Evolutionary conservation across 2,888 invertebrate species (phyloP), one percentile per base, ranked within the genome.

Genomic region (Adelognathus sp.): DNA sequence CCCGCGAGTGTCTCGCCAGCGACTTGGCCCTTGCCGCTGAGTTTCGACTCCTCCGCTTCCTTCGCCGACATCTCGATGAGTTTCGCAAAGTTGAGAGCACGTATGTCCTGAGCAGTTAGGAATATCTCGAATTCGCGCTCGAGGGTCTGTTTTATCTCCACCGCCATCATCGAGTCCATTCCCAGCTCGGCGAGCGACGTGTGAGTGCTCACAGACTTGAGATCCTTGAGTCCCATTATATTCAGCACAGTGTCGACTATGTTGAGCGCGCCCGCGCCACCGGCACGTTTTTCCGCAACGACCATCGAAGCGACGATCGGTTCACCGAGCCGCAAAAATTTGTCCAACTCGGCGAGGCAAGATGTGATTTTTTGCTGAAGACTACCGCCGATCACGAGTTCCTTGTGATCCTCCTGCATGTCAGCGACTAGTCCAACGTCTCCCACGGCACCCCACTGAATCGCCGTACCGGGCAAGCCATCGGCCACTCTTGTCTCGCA

Each of bases 91-190:
- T 97, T 98, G 41, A 98, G 92, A 0, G 94, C 94, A 61, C 98
- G 94, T 75, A 98, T 95, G 84, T 98, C 98, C 88, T 97, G 96
- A 3, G 97, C 95, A 0, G 97, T 95, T 2, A 99, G 92, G 89
- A 95, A 95, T 67, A 98, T 92, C 88, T 98, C 98, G 88, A 96
- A 98, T 89, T 98, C 97, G 85, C 97, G 93, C 90, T 98, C 98
- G 1, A 98, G 91, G 0, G 96, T 96, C 92, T 98, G 98, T 85
- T 98, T 98, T 83, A 99, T 97, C 92, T 99, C 98, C 0, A 98
- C 97, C 0, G 97, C 97, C 97, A 98, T 98, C 93, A 99, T 95
- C 1, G 98, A 98, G 92, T 99, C 98, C 95, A 99, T 96, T 36
- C 99, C 99, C 81, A 99, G 92, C 90, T 99, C 98, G 1, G 97